These are phyloP conservation scores for Endomychus coccineus DNA, from an alignment of 2,888 invertebrate genomes.

Conservation along the genomic window DNA sequence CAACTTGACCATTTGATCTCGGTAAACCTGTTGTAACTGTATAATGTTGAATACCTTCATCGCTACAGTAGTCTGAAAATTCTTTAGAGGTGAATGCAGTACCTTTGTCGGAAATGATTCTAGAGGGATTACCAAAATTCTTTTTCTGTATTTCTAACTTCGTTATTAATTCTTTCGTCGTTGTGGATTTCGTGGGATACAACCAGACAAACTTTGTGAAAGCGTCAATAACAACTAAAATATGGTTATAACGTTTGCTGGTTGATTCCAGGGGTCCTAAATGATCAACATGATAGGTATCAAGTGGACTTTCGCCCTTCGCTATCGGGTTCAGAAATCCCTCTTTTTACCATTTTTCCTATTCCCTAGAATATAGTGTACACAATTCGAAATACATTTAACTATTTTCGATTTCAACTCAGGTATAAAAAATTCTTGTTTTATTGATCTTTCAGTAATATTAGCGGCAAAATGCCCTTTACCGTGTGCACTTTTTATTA, in stretches of 20 bases:
- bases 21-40: slow-evolving; percentile 7
- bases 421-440: slow-evolving; percentile 24
- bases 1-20: slow-evolving; percentile 8
- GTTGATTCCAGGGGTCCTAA: slow-evolving; percentile 12
- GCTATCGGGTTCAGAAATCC: slow-evolving; percentile 11
- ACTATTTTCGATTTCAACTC: slow-evolving; percentile 7
- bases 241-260: neutral
- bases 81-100: slow-evolving; percentile 17
- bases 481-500: too few species aligned
- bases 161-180: slow-evolving; percentile 17
- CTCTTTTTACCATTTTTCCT: slow-evolving; percentile 10
- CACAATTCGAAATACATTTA: slow-evolving; percentile 14
- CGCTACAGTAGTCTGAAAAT: slow-evolving; percentile 6
- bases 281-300: slow-evolving; percentile 14
- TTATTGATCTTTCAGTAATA: slow-evolving; percentile 22
- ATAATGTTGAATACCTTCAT: slow-evolving; percentile 9
- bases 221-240: slow-evolving; percentile 12
- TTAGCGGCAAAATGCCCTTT: slow-evolving; percentile 17
- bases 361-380: slow-evolving; percentile 14
- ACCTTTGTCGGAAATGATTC: slow-evolving; percentile 18
- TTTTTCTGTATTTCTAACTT: slow-evolving; percentile 3
- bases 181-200: slow-evolving; percentile 20
- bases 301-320: slow-evolving; percentile 13
- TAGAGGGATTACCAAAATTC: slow-evolving; percentile 2
- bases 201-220: slow-evolving; percentile 14